These are phyloP conservation scores for Rhynchomys soricoides DNA, from an alignment of 2,113 vertebrate species.

Conservation along the genomic window DNA sequence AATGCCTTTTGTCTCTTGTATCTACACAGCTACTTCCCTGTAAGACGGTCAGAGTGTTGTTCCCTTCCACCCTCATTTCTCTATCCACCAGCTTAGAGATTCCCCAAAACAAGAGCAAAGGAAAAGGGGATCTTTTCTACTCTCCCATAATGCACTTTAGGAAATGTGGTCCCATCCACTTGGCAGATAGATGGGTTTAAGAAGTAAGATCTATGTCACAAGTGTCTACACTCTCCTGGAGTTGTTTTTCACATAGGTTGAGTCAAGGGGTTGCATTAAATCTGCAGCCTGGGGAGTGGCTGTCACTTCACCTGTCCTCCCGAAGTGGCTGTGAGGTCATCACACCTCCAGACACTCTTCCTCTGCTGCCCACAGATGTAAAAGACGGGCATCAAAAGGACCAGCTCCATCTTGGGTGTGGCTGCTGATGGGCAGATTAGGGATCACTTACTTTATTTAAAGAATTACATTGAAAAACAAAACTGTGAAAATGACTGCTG, in stretches of 20 bases:
- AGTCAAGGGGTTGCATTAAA: neutral
- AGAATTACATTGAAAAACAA: neutral
- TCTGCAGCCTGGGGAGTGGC: neutral
- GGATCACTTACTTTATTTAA: neutral
- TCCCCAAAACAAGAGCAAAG: neutral
- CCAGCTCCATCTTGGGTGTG: neutral
- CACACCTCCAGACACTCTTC: no score
- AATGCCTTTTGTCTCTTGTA: neutral
- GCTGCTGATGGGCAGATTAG: neutral
- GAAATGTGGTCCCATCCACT: neutral
- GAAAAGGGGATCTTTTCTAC: neutral
- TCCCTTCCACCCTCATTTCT: neutral
- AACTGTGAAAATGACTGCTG: neutral
- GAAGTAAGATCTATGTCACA: neutral
- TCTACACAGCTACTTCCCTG: neutral
- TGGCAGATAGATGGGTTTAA: neutral
- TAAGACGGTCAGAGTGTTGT: neutral
- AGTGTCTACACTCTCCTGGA: neutral
- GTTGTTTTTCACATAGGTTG: neutral
- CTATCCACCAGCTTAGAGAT: neutral
- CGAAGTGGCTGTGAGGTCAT: neutral
- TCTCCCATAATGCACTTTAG: neutral
- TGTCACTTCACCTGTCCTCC: neutral
- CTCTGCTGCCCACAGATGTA: neutral
- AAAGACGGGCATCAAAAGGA: neutral